phyloP scores from a whole-genome alignment of 2,113 vertebrate genomes.

The Urocolius indicus region DNA sequence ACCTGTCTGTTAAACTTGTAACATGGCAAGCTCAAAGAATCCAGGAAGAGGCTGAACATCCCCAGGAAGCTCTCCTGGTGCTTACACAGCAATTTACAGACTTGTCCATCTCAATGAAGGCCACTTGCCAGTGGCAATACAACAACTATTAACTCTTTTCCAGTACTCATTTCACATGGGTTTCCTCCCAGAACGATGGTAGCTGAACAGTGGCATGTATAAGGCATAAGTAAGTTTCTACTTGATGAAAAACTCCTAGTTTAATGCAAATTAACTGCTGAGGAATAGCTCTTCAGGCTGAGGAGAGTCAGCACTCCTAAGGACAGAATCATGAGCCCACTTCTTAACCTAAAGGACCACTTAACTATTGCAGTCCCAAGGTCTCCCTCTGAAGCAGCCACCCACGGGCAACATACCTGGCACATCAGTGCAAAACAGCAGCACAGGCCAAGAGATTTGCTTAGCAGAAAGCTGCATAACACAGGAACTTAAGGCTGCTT shows the following conservation, averaged over 20 bases:
- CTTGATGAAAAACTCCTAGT: not conserved
- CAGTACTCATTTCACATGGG: not conserved
- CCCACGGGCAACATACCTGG: slow-evolving; percentile 16
- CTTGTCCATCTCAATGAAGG: not conserved
- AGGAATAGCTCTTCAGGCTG: not conserved
- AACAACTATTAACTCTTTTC: not conserved
- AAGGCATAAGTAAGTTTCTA: not conserved
- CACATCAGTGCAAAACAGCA: slow-evolving; percentile 10
- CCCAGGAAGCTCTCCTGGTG: not conserved
- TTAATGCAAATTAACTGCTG: not conserved
- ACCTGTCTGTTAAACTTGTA: not conserved
- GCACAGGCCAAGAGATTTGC: slow-evolving; percentile 24
- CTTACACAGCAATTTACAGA: not conserved
- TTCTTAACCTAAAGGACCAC: not conserved
- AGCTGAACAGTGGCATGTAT: not conserved
- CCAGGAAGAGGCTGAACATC: not conserved
- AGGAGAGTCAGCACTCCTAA: not conserved
- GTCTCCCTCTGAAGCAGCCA: not conserved
- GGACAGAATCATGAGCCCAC: not conserved
- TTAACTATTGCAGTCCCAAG: not conserved
- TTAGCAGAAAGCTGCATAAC: slow-evolving; percentile 18
- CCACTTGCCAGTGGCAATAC: not conserved
- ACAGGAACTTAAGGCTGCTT: slow-evolving; percentile 23
- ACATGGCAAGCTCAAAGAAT: not conserved
- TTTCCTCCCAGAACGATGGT: not conserved